Conservation (phyloP, 2,888 invertebrate species). For the Electrophaes corylata region DNA sequence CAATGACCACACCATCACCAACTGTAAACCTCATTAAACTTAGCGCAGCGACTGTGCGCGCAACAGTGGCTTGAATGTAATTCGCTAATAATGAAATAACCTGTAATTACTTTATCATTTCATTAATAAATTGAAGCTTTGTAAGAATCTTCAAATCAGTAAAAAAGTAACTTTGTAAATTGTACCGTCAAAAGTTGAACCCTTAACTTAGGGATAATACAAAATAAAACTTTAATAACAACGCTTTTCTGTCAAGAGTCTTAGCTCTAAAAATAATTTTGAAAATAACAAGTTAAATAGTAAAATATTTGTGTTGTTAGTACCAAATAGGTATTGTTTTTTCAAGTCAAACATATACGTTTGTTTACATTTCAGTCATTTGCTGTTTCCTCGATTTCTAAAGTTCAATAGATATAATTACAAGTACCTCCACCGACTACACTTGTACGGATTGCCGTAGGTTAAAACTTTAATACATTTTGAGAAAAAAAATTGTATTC, state of each 20-base stretch:
- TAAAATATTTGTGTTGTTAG: too few species aligned
- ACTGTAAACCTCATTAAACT: too few species aligned
- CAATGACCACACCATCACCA: too few species aligned
- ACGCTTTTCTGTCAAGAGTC: not conserved
- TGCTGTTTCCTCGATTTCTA: not conserved
- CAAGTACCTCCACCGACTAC: not conserved
- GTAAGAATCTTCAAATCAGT: not conserved
- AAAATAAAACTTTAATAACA: constrained; percentile 6
- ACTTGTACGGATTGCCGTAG: not conserved
- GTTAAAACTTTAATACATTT: not conserved
- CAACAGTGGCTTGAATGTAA: too few species aligned
- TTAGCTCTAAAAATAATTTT: not conserved
- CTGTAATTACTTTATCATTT: too few species aligned
- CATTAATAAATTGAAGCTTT: not conserved
- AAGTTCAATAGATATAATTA: not conserved
- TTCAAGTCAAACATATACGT: constrained; percentile 11
- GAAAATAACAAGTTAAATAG: not conserved
- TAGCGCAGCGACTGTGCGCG: too few species aligned
- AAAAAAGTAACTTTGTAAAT: not conserved
- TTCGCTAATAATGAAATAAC: too few species aligned
- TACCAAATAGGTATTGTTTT: not conserved
- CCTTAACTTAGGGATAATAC: constrained; percentile 17
- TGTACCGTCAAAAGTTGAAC: constrained; percentile 7
- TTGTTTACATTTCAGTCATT: constrained; percentile 15
- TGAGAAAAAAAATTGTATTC: not conserved